These are phyloP conservation scores for Cephalopterus ornatus DNA, from an alignment of 2,113 vertebrate genomes.

Conservation along the genomic window DNA sequence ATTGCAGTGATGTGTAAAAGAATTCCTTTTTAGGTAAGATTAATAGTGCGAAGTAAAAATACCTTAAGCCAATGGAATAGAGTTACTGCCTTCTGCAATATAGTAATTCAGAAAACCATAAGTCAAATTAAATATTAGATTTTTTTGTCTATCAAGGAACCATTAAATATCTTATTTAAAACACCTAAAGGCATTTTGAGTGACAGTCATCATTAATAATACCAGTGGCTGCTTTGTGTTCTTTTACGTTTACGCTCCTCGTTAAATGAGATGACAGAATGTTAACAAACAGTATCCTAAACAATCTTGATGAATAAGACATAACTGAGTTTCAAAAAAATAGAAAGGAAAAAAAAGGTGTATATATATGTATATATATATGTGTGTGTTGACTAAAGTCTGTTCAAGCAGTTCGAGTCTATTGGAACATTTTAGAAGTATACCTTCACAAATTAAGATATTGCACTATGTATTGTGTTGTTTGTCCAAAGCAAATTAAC, in stretches of 20 bases:
- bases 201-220: not conserved
- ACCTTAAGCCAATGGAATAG: not conserved
- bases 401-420: not conserved
- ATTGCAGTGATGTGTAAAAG: conserved; percentile 57
- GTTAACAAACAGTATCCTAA: not conserved
- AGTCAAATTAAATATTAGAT: not conserved
- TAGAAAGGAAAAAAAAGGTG: not conserved
- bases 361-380: too few relatives aligned
- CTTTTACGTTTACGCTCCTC: not conserved
- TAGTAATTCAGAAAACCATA: not conserved
- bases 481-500: not conserved
- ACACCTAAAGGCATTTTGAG: not conserved
- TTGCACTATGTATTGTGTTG: not conserved
- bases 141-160: not conserved
- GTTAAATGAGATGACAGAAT: not conserved
- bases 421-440: not conserved
- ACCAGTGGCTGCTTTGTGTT: not conserved
- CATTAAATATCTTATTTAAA: not conserved
- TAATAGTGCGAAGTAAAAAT: conserved; percentile 17
- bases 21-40: conserved; percentile 7
- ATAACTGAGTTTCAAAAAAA: not conserved
- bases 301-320: not conserved
- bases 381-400: not conserved
- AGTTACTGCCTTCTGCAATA: not conserved
- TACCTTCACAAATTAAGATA: not conserved